These are phyloP conservation scores for Ramphastos sulfuratus DNA, from an alignment of 2,113 vertebrate genomes.

Conservation along the genomic window DNA sequence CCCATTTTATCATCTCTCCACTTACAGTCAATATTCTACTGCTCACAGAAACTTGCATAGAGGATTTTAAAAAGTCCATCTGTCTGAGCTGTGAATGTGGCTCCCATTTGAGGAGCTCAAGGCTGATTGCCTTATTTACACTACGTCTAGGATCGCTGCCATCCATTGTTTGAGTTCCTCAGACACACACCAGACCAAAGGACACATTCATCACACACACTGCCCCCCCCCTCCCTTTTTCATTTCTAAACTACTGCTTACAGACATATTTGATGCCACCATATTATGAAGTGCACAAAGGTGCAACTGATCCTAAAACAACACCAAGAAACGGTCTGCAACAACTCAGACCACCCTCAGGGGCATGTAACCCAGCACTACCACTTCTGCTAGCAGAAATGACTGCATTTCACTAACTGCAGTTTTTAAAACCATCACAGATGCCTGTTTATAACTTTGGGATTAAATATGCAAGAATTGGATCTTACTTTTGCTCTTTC, in stretches of 20 bases:
- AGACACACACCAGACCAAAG: constrained; percentile 13
- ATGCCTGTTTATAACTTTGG: background rate
- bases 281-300: background rate
- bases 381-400: background rate
- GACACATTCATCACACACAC: constrained; percentile 12
- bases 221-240: background rate
- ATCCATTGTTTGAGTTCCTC: constrained; percentile 46
- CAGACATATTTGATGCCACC: background rate
- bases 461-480: background rate
- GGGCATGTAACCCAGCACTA: background rate
- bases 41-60: background rate
- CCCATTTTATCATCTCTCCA: background rate
- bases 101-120: constrained; percentile 4
- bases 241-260: background rate
- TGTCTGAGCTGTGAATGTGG: background rate
- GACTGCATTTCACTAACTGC: background rate
- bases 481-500: background rate
- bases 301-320: constrained; percentile 28
- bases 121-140: constrained; percentile 56
- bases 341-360: background rate
- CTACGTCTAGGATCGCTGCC: constrained; percentile 32
- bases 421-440: background rate
- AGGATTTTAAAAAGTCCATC: background rate
- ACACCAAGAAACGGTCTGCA: background rate
- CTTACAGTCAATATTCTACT: background rate